Percentiles rank a stretch among this genome's conserved stretches.
These are phyloP conservation scores for Apis cerana DNA, from an alignment of 1,140 invertebrate species.

Conservation along the genomic window DNA sequence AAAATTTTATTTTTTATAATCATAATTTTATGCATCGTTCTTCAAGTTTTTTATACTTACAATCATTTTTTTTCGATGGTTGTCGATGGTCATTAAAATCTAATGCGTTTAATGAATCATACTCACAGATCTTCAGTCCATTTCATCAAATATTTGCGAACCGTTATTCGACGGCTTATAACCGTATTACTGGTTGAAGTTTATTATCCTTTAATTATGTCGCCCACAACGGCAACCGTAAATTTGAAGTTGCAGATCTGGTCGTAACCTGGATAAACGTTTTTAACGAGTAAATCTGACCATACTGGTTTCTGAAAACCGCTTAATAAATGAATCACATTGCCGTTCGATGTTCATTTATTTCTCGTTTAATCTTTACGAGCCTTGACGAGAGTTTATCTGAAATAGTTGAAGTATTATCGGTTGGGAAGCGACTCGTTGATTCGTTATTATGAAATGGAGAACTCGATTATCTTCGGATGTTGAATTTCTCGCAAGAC, in stretches of 20 bases:
- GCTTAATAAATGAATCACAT: slow-evolving; percentile 41
- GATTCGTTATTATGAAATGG: neutral
- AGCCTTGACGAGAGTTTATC: neutral
- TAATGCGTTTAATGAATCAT: slow-evolving; percentile 2
- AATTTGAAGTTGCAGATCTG: slow-evolving; percentile 33
- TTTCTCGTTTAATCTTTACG: slow-evolving; percentile 12
- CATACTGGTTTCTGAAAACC: slow-evolving; percentile 43
- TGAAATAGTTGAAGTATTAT: slow-evolving; percentile 31
- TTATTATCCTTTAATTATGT: slow-evolving; percentile 43
- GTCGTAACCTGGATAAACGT: neutral
- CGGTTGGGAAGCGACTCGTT: slow-evolving; percentile 26
- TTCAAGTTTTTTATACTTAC: neutral
- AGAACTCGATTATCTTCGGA: slow-evolving; percentile 58
- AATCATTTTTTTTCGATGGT: neutral
- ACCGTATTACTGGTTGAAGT: slow-evolving; percentile 25
- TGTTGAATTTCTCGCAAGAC: slow-evolving; percentile 59
- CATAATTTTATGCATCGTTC: neutral
- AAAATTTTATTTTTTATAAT: neutral
- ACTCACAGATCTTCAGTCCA: neutral
- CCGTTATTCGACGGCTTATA: slow-evolving; percentile 20
- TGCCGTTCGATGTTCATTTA: slow-evolving; percentile 9
- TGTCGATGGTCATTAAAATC: slow-evolving; percentile 3
- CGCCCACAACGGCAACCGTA: slow-evolving; percentile 11
- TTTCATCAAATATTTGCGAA: slow-evolving; percentile 15
- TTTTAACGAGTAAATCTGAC: slow-evolving; percentile 11